These are phyloP conservation scores for Litocranius walleri DNA, from an alignment of 2,113 vertebrate genomes.

Conservation along the genomic window DNA sequence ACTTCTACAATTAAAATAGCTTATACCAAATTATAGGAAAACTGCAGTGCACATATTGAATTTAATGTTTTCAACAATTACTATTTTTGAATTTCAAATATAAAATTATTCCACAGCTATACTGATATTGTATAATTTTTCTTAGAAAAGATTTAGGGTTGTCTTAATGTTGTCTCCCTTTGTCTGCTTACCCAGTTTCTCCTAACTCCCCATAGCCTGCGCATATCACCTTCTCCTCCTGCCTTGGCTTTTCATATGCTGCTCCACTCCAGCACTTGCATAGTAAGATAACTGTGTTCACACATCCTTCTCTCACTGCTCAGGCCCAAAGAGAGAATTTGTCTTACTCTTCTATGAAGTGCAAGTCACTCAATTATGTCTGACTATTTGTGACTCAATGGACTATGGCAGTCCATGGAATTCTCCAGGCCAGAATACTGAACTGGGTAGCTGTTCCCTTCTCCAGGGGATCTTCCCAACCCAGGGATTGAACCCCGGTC, in stretches of 20 bases:
- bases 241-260: background rate
- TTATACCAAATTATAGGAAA: background rate
- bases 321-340: background rate
- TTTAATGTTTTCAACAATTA: background rate
- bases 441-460: background rate
- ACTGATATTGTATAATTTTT: background rate
- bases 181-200: background rate
- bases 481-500: background rate
- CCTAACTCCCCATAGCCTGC: background rate
- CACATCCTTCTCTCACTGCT: background rate
- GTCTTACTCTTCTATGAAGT: background rate
- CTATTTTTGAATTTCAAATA: background rate
- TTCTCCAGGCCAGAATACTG: background rate
- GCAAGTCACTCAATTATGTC: background rate
- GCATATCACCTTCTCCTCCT: background rate
- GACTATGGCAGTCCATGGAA: background rate
- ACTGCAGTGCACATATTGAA: background rate
- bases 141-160: background rate
- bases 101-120: background rate
- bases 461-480: background rate
- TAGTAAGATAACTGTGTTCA: background rate
- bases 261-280: background rate
- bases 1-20: background rate
- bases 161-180: background rate
- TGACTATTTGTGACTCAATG: background rate